Evolutionary conservation across 2,113 vertebrate species (phyloP), one percentile per base, ranked within the genome.

Genomic region (Struthidea cinerea): DNA sequence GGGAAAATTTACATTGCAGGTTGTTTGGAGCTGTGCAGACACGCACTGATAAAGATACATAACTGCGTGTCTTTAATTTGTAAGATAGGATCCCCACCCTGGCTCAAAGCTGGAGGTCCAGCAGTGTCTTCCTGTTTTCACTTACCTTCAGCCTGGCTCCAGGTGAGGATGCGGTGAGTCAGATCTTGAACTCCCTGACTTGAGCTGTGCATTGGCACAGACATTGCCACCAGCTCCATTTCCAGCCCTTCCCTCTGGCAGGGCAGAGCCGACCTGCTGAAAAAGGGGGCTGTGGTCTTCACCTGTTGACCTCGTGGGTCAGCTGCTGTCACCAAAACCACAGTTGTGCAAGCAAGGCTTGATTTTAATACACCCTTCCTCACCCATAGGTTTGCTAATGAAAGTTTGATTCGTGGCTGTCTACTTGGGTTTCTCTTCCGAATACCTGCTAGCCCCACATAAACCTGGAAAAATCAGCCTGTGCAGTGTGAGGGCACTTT

Each of bases 1-100:
- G 30, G 59, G 22, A 74, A 52, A 64, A 13, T 35, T 53, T 30
- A 1, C 2, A 0, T 44, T 22, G 1, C 18, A n/a, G 16, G 16
- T 52, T 37, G 8, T 37, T 64, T 27, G 23, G 24, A 74, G 68
- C n/a, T 84, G 33, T 56, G 30, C 63, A 74, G n/a, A 14, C 17
- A 8, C 24, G 7, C 4, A 0, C 2, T 11, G 44, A 23, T 55
- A 13, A 22, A 30, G 42, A 17, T 27, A 30, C 27, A 11, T 13
- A 57, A 3, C 16, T 6, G 3, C 13, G 26, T 16, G 11, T 71
- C 27, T 67, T 11, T 46, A 5, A 21, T 90, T 75, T 78, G 18
- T 24, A 1, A 53, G 27, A 5, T 41, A 24, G 39, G 32, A 76
- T 11, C 12, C 35, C 7, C 22, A 23, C 17, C 4, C 14, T 55